Evolutionary conservation across 2,113 vertebrate genomes (phyloP), one percentile per base, ranked within the genome.

Genomic region (Coracopsis vasa): DNA sequence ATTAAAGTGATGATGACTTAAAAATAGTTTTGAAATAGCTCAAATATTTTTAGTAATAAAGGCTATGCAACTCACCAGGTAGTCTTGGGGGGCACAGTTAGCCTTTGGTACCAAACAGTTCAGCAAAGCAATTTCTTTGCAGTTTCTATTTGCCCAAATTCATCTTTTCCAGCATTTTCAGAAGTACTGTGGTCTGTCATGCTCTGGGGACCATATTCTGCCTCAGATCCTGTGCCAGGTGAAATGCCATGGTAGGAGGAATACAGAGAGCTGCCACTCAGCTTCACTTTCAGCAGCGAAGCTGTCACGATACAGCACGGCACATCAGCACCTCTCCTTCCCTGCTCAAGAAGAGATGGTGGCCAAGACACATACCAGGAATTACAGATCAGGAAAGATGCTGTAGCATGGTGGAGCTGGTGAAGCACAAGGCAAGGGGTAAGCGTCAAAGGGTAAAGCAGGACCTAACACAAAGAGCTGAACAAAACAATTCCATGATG

Each of bases 171-270:
- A 85, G 21, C 10, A 19, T 2, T 2, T 80, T 91, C 41, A 53
- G 16, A 77, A 64, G 11, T 12, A 24, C 2, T 2, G 10, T 2
- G 0, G 3, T 65, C 21, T 61, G 3, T 5, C 16, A 1, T 35
- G 3, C 24, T 69, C 37, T 65, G 10, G 24, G 13, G 10, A 65
- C 31, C 7, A 16, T 10, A 16, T 35, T 72, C 25, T 56, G 15
- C 13, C 29, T 77, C 48, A 61, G 39, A 54, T 54, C 13, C 28
- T 13, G 3, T 15, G 6, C 33, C 23, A 42, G 29, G 13, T 35
- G 24, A 88, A 75, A 37, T 21, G 14, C 5, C 31, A 14, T 9
- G 7, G 4, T 29, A 35, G 41, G 18, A 66, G 18, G 21, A 80
- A 69, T 16, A 54, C 1, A 21, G 29, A 73, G 13, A 61, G 44